Percentiles rank a stretch among this genome's conserved stretches.
Evolutionary conservation across 2,888 invertebrate species (phyloP).

Genomic region (Parnassius orleans): DNA sequence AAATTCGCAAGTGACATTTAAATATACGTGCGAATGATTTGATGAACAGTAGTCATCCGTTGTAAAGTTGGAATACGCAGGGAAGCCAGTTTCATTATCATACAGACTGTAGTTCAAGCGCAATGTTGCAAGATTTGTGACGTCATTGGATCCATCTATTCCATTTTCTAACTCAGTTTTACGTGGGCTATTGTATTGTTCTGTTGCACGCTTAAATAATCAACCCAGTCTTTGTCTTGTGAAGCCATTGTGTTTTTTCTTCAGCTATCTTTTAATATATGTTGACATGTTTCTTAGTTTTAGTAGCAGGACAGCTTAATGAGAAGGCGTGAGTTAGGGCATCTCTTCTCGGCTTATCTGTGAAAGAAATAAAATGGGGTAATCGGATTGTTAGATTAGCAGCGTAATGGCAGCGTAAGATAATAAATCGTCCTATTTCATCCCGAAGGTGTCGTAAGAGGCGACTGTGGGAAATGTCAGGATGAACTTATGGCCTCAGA

Average conservation of each 20-base stretch:
- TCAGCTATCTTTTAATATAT: slow-evolving; percentile 41
- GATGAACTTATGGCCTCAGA: no score
- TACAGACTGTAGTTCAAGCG: slow-evolving; percentile 47
- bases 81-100: slow-evolving; percentile 48
- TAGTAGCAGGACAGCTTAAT: neutral
- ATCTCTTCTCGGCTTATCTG: slow-evolving; percentile 6
- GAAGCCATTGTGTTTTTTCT: slow-evolving; percentile 55
- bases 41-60: slow-evolving; percentile 66
- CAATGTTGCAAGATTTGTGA: slow-evolving; percentile 26
- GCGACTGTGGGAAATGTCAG: no score
- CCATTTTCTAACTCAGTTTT: slow-evolving; percentile 28
- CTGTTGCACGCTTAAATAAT: slow-evolving; percentile 48
- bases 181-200: slow-evolving; percentile 12
- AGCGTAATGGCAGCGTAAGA: no score
- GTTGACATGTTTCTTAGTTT: slow-evolving; percentile 11
- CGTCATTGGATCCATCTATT: slow-evolving; percentile 21
- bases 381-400: neutral
- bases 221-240: slow-evolving; percentile 57
- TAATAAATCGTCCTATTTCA: no score
- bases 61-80: slow-evolving; percentile 60
- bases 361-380: slow-evolving; percentile 6
- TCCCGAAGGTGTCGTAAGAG: no score
- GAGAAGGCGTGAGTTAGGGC: neutral
- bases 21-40: slow-evolving; percentile 67
- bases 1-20: slow-evolving; percentile 85